phyloP scores from a whole-genome alignment of 2,113 vertebrate genomes.

The Calyptommatus sinebrachiatus region DNA sequence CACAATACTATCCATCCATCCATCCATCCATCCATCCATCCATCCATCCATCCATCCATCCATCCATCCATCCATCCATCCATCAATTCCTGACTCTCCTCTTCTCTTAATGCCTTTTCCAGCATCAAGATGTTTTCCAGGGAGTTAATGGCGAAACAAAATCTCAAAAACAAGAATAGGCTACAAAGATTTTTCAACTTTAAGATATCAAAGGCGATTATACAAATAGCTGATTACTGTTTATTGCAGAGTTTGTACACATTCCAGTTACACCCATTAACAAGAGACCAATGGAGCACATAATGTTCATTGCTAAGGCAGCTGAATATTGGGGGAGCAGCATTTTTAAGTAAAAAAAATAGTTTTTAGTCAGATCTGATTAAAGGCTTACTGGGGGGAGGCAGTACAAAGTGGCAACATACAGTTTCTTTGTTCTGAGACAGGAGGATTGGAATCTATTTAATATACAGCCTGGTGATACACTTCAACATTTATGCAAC shows the following conservation, averaged over 20 bases:
- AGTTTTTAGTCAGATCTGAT: not conserved
- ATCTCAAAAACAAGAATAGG: conserved; percentile 7
- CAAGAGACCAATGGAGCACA: not conserved
- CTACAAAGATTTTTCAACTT: not conserved
- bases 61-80: too few species aligned
- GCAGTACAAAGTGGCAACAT: not conserved
- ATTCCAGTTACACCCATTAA: not conserved
- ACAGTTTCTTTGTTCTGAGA: not conserved
- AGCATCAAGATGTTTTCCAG: too few species aligned
- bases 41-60: too few species aligned
- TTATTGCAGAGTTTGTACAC: not conserved
- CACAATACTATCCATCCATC: too few species aligned
- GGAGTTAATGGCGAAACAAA: not conserved
- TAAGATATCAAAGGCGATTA: not conserved
- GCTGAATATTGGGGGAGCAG: conserved; percentile 5
- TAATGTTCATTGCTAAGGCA: not conserved
- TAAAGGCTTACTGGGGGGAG: not conserved
- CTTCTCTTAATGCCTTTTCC: too few species aligned
- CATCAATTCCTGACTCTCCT: too few species aligned
- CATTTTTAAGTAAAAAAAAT: conserved; percentile 40
- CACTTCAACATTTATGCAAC: not conserved
- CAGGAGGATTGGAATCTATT: not conserved
- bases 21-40: too few species aligned
- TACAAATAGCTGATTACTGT: not conserved
- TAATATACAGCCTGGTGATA: not conserved